Base-by-base conservation (phyloP, 2,888 invertebrate genomes). In the Byasa hedistus region DNA sequence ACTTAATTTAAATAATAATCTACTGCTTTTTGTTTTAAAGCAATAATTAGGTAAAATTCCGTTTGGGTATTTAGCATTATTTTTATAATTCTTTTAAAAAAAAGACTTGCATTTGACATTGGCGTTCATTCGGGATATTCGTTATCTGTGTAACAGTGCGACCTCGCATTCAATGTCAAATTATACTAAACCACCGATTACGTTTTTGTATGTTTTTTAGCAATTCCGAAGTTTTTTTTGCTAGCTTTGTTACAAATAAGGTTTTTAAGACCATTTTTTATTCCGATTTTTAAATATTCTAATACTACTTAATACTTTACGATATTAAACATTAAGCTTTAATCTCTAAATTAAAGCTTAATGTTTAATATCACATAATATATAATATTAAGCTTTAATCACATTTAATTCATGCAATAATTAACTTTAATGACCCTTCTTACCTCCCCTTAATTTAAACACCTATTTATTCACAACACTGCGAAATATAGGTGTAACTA, bases 141-240 rank as follows among this genome's bases (percentile, higher is more conserved):
- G 70, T 74, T 75, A 72, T 74, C 73, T 72, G 71, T 70, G 70
- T 51, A 70, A 71, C 66, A 69, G 63, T 57, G 61, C 57, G 75
- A 71, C 79, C 79, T 79, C 74, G 74, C 66, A 56, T 64, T 69
- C 79, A 79, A 77, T 77, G 79, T 73, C 78, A 73, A 59, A 69
- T 69, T 55, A 65, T 69, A 70, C 64, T 44, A 58, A 67, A 68
- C 69, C 66, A 54, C 56, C 24, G 56, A 44, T 63, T 24, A 51
- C 56, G 52, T 21, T 54, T 54, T 54, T 54, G 22, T 54, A 22
- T 7, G 15, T 21, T 22, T 54, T 54, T 54, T 54, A 54, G 48
- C n/a, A 48, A 48, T 48, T 48, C 7, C 5, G 8, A 2, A 48
- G n/a, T n/a, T 5, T 48, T 48, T 48, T 36, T 19, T 44, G 2